Percentiles rank a stretch among this genome's conserved stretches.
These are phyloP conservation scores for Eospalax fontanierii DNA, from an alignment of 2,797 vertebrate genomes.

Conservation along the genomic window DNA sequence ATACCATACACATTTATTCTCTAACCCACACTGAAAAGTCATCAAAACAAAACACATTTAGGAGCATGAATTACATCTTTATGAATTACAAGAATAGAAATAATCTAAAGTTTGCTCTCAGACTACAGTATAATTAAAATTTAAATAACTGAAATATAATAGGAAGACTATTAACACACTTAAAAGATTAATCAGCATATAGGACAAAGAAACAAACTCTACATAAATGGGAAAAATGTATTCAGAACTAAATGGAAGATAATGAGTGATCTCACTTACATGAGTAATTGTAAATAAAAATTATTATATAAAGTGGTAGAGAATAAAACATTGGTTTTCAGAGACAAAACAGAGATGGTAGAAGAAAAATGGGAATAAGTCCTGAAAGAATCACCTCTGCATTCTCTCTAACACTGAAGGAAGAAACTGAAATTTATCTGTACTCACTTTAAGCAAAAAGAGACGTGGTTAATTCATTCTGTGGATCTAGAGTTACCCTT, in stretches of 20 bases:
- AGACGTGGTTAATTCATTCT: neutral
- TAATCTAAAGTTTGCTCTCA: neutral
- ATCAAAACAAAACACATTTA: neutral
- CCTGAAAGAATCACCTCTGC: neutral
- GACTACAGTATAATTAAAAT: neutral
- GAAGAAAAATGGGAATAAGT: neutral
- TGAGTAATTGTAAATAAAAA: neutral
- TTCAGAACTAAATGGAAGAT: neutral
- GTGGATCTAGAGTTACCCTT: neutral
- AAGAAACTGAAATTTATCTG: neutral
- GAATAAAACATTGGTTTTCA: neutral
- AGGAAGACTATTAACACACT: neutral
- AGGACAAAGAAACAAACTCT: neutral
- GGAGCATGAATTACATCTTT: neutral
- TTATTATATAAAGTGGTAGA: neutral
- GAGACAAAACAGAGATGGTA: neutral
- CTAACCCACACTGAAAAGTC: neutral
- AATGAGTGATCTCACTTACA: neutral
- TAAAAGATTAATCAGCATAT: neutral
- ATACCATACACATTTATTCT: neutral
- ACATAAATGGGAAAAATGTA: neutral
- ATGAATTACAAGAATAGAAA: constrained; percentile 9
- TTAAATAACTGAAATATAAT: neutral
- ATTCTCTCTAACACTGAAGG: neutral
- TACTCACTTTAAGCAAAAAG: neutral